phyloP scores from a whole-genome alignment of 2,113 vertebrate genomes.

The Megalops atlanticus region DNA sequence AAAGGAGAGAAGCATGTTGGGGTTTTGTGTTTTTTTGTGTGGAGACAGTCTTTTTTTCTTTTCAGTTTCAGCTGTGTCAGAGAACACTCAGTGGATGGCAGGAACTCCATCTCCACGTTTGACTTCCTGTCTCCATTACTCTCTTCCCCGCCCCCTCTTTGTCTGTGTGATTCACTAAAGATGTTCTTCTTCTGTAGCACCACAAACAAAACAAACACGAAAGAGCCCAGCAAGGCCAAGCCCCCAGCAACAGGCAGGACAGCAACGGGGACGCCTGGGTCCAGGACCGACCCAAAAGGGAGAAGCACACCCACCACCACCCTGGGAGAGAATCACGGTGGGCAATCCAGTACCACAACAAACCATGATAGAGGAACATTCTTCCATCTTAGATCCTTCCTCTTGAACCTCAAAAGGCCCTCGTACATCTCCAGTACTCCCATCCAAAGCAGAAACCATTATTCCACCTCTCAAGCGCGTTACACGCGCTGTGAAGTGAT shows the following conservation, averaged over 20 bases:
- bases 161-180: slow-evolving; percentile 37
- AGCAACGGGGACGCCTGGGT: slow-evolving; percentile 52
- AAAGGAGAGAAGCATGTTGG: too few species aligned
- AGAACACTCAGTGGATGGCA: background rate
- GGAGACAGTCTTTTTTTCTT: background rate
- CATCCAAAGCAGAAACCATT: too few species aligned
- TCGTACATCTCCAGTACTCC: too few species aligned
- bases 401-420: background rate
- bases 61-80: background rate
- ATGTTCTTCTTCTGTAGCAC: slow-evolving; percentile 72
- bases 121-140: background rate
- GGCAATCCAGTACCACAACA: slow-evolving; percentile 30
- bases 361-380: background rate
- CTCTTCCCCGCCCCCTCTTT: background rate
- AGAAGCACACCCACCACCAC: slow-evolving; percentile 63
- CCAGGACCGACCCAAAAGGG: slow-evolving; percentile 68
- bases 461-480: too few species aligned
- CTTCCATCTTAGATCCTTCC: background rate
- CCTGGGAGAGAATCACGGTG: slow-evolving; percentile 78
- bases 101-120: background rate
- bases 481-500: too few species aligned
- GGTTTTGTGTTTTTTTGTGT: too few species aligned
- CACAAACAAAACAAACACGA: slow-evolving; percentile 69
- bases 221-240: slow-evolving; percentile 69
- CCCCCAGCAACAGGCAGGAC: slow-evolving; percentile 70